These are phyloP conservation scores for Xestia c-nigrum DNA, from an alignment of 2,888 invertebrate species.

Conservation along the genomic window DNA sequence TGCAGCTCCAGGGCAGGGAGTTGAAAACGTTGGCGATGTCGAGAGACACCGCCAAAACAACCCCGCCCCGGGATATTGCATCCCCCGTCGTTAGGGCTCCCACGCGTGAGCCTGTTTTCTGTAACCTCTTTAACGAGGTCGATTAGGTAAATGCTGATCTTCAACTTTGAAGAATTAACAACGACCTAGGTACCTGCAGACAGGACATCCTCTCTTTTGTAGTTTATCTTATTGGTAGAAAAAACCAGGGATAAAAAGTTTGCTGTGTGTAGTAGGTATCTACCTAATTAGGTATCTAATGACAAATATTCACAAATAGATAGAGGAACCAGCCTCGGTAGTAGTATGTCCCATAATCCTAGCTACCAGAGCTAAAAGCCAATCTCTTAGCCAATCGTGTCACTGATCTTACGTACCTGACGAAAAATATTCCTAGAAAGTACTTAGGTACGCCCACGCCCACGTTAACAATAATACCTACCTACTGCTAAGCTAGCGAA, in stretches of 20 bases:
- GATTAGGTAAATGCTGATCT: neutral
- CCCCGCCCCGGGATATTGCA: too few relatives aligned
- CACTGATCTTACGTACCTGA: neutral
- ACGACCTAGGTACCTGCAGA: neutral
- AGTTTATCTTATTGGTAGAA: neutral
- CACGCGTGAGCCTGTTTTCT: neutral
- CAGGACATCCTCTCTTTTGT: neutral
- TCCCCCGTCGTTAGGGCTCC: too few relatives aligned
- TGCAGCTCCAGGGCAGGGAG: too few relatives aligned
- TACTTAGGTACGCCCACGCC: neutral
- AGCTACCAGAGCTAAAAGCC: neutral
- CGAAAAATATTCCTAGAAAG: neutral
- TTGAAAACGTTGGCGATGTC: too few relatives aligned
- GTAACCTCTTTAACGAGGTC: neutral
- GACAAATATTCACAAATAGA: neutral
- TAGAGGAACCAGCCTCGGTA: neutral
- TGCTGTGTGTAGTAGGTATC: neutral
- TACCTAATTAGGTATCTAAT: neutral
- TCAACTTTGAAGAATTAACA: neutral
- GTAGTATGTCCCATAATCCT: neutral
- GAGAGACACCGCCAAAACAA: too few relatives aligned
- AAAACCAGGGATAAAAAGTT: neutral
- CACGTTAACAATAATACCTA: neutral
- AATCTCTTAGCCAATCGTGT: neutral
- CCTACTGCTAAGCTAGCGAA: neutral